Evolutionary conservation across 2,888 invertebrate genomes (phyloP).

Genomic region (Lamproptera curius): DNA sequence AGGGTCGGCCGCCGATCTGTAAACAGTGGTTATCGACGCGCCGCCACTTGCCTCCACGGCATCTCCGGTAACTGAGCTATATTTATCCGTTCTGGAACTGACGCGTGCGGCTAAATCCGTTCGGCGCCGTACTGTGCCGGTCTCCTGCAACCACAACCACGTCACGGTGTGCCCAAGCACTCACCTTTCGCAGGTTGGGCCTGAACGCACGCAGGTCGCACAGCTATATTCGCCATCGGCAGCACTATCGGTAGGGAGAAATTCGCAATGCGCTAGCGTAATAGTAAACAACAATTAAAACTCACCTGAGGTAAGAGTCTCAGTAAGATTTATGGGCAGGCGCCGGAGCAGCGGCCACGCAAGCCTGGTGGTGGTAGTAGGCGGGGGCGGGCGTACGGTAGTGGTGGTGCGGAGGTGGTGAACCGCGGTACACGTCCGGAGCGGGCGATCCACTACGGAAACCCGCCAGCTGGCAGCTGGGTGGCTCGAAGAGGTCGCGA

Average conservation of each 20-base stretch:
- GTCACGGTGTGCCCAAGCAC: slow-evolving; percentile 59
- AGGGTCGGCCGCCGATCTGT: slow-evolving; percentile 72
- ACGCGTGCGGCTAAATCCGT: slow-evolving; percentile 71
- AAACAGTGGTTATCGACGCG: slow-evolving; percentile 74
- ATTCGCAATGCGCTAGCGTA: slow-evolving; percentile 52
- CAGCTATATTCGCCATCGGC: slow-evolving; percentile 54
- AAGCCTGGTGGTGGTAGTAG: slow-evolving; percentile 80
- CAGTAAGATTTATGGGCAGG: slow-evolving; percentile 74
- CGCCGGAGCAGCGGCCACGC: slow-evolving; percentile 72
- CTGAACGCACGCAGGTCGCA: slow-evolving; percentile 43
- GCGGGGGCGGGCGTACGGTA: slow-evolving; percentile 67
- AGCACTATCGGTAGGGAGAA: slow-evolving; percentile 27
- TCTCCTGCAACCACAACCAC: slow-evolving; percentile 75
- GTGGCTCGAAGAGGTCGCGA: slow-evolving; percentile 72
- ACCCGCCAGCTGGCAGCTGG: slow-evolving; percentile 71
- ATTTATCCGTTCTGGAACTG: slow-evolving; percentile 72
- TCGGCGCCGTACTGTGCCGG: slow-evolving; percentile 68
- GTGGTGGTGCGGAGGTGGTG: slow-evolving; percentile 70
- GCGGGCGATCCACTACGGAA: slow-evolving; percentile 68
- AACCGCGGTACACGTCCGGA: slow-evolving; percentile 60
- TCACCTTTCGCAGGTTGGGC: slow-evolving; percentile 43
- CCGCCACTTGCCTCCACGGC: slow-evolving; percentile 70
- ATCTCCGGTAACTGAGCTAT: slow-evolving; percentile 70
- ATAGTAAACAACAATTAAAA: slow-evolving; percentile 20
- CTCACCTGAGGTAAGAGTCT: slow-evolving; percentile 63